These are phyloP conservation scores for Pissodes strobi DNA, from an alignment of 1,140 invertebrate genomes.

Conservation along the genomic window DNA sequence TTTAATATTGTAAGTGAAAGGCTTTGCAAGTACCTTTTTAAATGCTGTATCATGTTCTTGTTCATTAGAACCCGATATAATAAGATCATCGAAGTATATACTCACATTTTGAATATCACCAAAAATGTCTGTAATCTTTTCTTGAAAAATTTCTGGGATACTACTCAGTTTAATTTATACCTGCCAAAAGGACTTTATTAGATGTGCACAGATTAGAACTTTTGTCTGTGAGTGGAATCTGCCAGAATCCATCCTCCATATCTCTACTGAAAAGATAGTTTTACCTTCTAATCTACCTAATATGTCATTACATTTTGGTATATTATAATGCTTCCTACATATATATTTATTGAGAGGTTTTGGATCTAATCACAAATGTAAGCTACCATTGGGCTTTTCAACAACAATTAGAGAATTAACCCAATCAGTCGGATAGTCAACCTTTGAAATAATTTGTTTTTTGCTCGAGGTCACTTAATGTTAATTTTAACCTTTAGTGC, in stretches of 20 bases:
- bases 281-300: constrained; percentile 41
- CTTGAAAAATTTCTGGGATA: no score
- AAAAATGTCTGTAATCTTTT: constrained; percentile 43
- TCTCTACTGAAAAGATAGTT: constrained; percentile 47
- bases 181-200: no score
- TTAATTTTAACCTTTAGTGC: constrained; percentile 43
- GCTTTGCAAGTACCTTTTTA: no score
- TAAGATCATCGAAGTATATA: no score
- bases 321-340: neutral
- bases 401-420: constrained; percentile 51
- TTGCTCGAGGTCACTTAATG: constrained; percentile 42
- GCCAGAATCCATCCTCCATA: no score
- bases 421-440: constrained; percentile 52
- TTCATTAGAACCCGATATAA: no score
- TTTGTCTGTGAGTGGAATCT: no score
- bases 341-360: neutral
- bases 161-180: no score
- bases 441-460: constrained; percentile 45
- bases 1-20: no score
- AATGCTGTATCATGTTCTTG: no score
- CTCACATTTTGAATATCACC: no score
- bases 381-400: constrained; percentile 46
- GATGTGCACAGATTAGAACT: no score
- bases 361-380: neutral
- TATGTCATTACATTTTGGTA: neutral